phyloP scores from a whole-genome alignment of 2,113 vertebrate species.

The Stictonetta naevosa region DNA sequence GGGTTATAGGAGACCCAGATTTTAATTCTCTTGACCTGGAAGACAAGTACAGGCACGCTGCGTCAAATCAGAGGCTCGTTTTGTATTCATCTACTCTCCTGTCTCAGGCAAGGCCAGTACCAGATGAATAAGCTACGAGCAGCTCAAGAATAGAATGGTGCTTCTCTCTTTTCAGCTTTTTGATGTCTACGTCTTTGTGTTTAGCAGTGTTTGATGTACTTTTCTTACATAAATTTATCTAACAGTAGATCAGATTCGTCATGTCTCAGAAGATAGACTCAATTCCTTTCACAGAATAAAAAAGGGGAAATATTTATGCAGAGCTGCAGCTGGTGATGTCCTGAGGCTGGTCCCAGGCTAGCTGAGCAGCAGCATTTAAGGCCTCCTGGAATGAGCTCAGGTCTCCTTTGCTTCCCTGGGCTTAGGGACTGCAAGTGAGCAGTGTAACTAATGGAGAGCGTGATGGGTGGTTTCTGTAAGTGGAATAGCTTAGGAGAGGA shows the following conservation, averaged over 20 bases:
- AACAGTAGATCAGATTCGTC: not conserved
- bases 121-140: not conserved
- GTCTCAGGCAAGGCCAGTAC: not conserved
- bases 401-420: not conserved
- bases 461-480: not conserved
- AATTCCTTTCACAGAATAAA: not conserved
- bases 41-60: not conserved
- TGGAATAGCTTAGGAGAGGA: not conserved
- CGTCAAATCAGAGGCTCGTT: not conserved
- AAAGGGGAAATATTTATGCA: not conserved
- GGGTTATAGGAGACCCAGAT: not conserved
- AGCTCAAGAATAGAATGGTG: not conserved
- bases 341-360: not conserved
- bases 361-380: not conserved
- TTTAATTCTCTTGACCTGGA: not conserved
- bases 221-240: conserved; percentile 5
- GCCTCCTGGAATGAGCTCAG: not conserved
- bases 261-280: not conserved
- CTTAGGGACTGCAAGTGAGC: not conserved
- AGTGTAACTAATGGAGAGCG: not conserved
- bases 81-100: not conserved
- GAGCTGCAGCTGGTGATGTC: not conserved
- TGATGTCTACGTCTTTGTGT: not conserved
- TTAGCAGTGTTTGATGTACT: not conserved
- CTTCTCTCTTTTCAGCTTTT: not conserved